These are phyloP conservation scores for Clavelina lepadiformis DNA, from an alignment of 23 tunicate species.

Conservation along the genomic window DNA sequence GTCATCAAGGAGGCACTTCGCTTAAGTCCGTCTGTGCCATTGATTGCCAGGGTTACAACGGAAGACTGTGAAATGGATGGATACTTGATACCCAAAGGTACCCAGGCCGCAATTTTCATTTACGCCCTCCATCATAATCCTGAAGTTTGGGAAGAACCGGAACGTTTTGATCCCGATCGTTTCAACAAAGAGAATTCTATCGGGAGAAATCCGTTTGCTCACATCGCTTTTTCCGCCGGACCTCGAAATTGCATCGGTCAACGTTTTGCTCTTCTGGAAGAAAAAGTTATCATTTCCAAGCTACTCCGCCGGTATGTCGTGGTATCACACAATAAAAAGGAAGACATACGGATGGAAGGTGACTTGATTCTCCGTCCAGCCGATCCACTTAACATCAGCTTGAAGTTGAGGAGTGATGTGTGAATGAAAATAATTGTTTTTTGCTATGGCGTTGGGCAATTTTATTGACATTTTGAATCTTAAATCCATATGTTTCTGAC, in stretches of 20 bases:
- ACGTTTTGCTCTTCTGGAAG: constrained; percentile 86
- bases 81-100: constrained; percentile 60
- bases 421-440: too few species aligned
- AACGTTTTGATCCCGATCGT: constrained; percentile 68
- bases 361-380: constrained; percentile 74
- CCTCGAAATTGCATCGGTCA: constrained; percentile 99
- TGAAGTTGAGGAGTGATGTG: too few species aligned
- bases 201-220: constrained; percentile 78
- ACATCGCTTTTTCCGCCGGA: constrained; percentile 94
- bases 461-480: too few species aligned
- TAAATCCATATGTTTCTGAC: too few species aligned
- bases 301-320: constrained; percentile 42
- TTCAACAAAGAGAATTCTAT: constrained; percentile 38
- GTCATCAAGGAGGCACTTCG: constrained; percentile 81
- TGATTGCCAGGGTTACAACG: constrained; percentile 62
- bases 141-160: constrained; percentile 77
- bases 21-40: constrained; percentile 85
- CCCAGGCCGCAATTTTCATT: constrained; percentile 43
- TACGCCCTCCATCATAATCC: constrained; percentile 62
- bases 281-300: constrained; percentile 64
- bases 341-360: constrained; percentile 43
- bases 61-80: constrained; percentile 69
- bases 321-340: constrained; percentile 21
- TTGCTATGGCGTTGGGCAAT: too few species aligned
- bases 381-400: constrained; percentile 31